Conservation (phyloP, 1,140 invertebrate species). For the Brachystomella parvula region DNA sequence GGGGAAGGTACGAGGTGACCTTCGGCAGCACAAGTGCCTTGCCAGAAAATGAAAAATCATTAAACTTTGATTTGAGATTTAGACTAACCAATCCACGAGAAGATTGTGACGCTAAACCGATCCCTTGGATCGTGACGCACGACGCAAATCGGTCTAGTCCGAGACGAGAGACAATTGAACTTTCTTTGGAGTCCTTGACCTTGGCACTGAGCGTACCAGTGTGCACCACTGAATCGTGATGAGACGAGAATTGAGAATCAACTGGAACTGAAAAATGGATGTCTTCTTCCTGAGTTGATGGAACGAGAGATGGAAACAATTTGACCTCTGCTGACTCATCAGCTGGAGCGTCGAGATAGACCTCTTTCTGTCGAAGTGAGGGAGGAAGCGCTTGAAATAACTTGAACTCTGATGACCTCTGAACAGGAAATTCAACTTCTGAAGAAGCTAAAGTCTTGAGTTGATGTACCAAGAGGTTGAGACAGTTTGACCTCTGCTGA, state of each 20-base stretch:
- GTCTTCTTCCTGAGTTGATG: neutral
- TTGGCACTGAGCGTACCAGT: neutral
- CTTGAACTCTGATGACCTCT: too few relatives aligned
- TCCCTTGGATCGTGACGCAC: neutral
- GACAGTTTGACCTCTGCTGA: neutral
- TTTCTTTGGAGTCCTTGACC: neutral
- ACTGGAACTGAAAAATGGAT: neutral
- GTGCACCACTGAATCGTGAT: neutral
- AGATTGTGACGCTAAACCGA: neutral
- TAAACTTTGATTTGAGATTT: neutral
- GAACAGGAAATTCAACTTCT: too few relatives aligned
- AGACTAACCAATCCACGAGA: neutral
- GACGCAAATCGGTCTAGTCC: neutral
- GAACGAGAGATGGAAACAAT: neutral
- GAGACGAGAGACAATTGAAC: neutral
- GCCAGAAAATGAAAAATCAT: neutral
- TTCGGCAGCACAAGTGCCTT: neutral
- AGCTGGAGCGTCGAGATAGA: too few relatives aligned
- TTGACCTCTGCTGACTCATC: neutral
- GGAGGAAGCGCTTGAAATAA: too few relatives aligned
- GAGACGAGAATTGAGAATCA: neutral
- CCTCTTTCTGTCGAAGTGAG: too few relatives aligned
- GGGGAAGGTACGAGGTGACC: neutral
- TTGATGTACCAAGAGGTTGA: neutral
- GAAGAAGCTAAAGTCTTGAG: too few relatives aligned